Evolutionary conservation across 2,888 invertebrate genomes (phyloP).

Genomic region (Gerris lacustris): DNA sequence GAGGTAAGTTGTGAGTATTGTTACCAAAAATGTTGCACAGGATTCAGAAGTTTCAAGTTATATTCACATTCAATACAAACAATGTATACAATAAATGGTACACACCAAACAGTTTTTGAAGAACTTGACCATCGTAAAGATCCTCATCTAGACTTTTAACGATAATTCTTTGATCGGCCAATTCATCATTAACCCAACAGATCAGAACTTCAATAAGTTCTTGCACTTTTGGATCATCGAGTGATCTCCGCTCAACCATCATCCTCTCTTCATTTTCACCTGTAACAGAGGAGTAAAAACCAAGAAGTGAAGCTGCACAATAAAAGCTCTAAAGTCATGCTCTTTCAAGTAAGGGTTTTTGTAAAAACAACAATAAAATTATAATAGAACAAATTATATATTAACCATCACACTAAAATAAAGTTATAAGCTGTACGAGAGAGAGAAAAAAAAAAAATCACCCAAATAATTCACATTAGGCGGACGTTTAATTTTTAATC

Average conservation of each 20-base stretch:
- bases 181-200: conserved; percentile 97
- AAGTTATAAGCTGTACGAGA: too few species aligned
- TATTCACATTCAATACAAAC: too few species aligned
- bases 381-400: too few species aligned
- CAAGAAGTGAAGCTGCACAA: conserved; percentile 10
- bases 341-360: too few species aligned
- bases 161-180: conserved; percentile 90
- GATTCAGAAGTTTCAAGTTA: too few species aligned
- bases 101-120: conserved; percentile 53
- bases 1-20: background rate
- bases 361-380: too few species aligned
- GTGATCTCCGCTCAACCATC: conserved; percentile 80
- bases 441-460: too few species aligned
- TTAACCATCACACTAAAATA: too few species aligned
- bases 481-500: too few species aligned
- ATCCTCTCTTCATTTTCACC: conserved; percentile 95
- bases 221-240: conserved; percentile 72
- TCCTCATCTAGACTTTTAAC: conserved; percentile 94
- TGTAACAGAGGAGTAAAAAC: conserved; percentile 36
- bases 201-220: conserved; percentile 76
- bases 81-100: background rate
- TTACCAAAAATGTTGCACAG: too few species aligned
- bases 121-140: conserved; percentile 89
- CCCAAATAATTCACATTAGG: too few species aligned
- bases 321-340: conserved; percentile 11